phyloP scores from a whole-genome alignment of 2,888 invertebrate species.

The Dryobotodes eremita region DNA sequence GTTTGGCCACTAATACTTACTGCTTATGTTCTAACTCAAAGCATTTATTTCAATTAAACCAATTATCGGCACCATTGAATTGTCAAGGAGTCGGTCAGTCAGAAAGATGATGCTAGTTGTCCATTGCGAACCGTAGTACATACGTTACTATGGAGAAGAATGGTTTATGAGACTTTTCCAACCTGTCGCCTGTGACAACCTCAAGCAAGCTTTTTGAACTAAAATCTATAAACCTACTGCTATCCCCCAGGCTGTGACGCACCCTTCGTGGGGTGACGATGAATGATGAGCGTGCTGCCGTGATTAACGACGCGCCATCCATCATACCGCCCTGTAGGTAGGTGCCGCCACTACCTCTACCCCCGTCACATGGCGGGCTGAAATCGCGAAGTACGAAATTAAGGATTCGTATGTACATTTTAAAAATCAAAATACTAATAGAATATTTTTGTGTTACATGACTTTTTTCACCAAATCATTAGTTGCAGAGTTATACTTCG shows the following conservation, averaged over 20 bases:
- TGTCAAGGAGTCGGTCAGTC: no score
- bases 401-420: no score
- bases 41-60: not conserved
- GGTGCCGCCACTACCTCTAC: constrained; percentile 50
- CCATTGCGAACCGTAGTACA: not conserved
- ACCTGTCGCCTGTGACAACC: not conserved
- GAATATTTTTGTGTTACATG: no score
- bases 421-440: no score
- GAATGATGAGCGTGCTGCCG: constrained; percentile 72
- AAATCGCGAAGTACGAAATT: no score
- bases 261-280: constrained; percentile 68
- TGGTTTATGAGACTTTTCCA: not conserved
- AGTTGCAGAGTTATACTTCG: no score
- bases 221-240: constrained; percentile 41
- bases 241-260: constrained; percentile 33
- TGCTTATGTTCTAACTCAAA: not conserved
- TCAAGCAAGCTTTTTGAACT: not conserved
- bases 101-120: not conserved
- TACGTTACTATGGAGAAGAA: not conserved
- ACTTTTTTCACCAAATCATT: no score
- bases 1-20: not conserved
- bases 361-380: constrained; percentile 12
- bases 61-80: not conserved
- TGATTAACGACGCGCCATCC: constrained; percentile 83
- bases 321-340: constrained; percentile 70